Percentiles rank a stretch among this genome's conserved stretches.
Conservation (phyloP, 2,113 vertebrate genomes). For the Hiodon alosoides region DNA sequence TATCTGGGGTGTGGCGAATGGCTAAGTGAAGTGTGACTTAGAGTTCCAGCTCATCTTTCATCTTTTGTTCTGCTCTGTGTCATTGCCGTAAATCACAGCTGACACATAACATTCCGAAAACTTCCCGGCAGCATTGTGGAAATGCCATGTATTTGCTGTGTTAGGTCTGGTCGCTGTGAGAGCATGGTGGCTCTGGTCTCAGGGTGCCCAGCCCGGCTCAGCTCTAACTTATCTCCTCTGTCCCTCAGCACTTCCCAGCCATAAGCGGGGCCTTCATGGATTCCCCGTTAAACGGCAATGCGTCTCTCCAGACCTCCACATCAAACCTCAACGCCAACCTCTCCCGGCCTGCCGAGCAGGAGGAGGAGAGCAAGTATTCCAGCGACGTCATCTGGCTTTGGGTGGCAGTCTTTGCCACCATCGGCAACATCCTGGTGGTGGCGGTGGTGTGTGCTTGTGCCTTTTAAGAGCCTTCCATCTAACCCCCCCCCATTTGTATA, state of each 20-base stretch:
- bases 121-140: too few species aligned
- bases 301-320: conserved; percentile 66
- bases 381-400: conserved; percentile 70
- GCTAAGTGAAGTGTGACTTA: background rate
- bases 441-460: conserved; percentile 70
- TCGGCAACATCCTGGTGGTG: conserved; percentile 72
- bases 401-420: conserved; percentile 71
- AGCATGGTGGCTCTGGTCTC: too few species aligned
- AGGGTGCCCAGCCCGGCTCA: background rate
- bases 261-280: conserved; percentile 65
- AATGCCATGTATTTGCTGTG: too few species aligned
- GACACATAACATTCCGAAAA: background rate
- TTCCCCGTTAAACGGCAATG: conserved; percentile 64
- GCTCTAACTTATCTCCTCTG: background rate
- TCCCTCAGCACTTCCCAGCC: conserved; percentile 53
- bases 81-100: background rate
- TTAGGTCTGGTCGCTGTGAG: too few species aligned
- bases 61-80: background rate
- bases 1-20: background rate
- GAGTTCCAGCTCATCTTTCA: background rate
- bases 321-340: conserved; percentile 60
- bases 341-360: conserved; percentile 51
- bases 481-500: background rate
- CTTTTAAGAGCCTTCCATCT: conserved; percentile 52
- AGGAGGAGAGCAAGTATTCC: conserved; percentile 65